Evolutionary conservation across 2,888 invertebrate species (phyloP).

Genomic region (Brachyptera putata): DNA sequence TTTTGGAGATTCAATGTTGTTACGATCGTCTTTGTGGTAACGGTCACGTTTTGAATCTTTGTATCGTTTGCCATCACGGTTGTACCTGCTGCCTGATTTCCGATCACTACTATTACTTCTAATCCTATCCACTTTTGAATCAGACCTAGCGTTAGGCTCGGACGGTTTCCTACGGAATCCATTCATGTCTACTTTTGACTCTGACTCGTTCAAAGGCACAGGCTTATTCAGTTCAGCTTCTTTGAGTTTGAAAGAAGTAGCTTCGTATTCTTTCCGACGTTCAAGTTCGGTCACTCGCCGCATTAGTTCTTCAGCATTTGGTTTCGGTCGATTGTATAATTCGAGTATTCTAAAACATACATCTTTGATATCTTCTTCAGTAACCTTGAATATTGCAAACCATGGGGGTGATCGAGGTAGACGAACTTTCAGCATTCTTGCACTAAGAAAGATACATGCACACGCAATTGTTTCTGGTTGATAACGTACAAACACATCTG

Average conservation of each 20-base stretch:
- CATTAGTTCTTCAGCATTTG: neutral
- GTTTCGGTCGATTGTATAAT: neutral
- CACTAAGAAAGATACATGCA: neutral
- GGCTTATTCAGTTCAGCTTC: neutral
- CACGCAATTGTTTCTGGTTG: neutral
- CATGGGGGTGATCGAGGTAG: neutral
- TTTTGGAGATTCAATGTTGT: too few relatives aligned
- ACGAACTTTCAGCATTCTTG: neutral
- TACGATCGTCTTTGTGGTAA: too few relatives aligned
- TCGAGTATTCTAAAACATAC: neutral
- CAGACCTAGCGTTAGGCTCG: too few relatives aligned
- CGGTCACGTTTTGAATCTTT: too few relatives aligned
- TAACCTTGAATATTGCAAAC: neutral
- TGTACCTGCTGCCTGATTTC: too few relatives aligned
- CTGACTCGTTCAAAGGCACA: neutral
- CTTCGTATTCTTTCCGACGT: neutral
- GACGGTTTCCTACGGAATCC: neutral
- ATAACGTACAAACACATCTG: neutral
- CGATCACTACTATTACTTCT: too few relatives aligned
- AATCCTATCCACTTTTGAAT: too few relatives aligned
- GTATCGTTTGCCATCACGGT: too few relatives aligned
- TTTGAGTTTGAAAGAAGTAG: neutral
- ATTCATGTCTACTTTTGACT: neutral
- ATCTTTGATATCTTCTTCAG: neutral
- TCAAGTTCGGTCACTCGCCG: neutral